Base-by-base conservation (phyloP, 2,113 vertebrate species). In the Henicopernis longicauda region DNA sequence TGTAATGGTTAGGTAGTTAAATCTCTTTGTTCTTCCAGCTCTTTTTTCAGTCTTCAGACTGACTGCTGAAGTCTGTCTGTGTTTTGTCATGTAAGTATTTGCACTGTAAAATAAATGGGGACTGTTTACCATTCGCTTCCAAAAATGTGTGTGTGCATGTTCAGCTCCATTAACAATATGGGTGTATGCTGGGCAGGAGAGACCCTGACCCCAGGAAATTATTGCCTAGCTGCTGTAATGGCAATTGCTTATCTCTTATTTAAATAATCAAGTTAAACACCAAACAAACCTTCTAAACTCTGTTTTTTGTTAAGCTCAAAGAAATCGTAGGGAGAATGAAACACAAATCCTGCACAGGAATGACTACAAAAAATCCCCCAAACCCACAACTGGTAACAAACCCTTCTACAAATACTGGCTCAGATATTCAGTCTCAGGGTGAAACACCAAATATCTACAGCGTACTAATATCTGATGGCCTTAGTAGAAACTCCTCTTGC, bases 71-170 rank as follows among this genome's bases (percentile, higher is more conserved):
- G 58, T 74, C 96, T 95, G 86, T 81, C 86, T 96, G 93, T 91
- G 87, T 93, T 97, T 95, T 93, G 87, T 95, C 95, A 91, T 57
- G 29, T 66, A 88, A 88, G 89, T 95, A 94, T 97, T 97, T 97
- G 73, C 95, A 90, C 90, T 97, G 95, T 94, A 95, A 95, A 97
- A 97, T 94, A 95, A 95, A 92, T 95, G 82, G 55, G 55, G 42
- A 81, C 47, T 97, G 89, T 97, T 97, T 95, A 94, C 96, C 93
- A 82, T 97, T 97, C 91, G 55, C 94, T 88, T 97, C 93, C 91
- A 47, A 95, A 94, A 91, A 55, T 63, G 91, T 74, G 74, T 94
- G 89, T 91, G 89, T 95, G 73, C 91, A 70, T 42, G 91, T 95
- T 96, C 87, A 83, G 82, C 76, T 90, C 86, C 86, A 78, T 95